These are phyloP conservation scores for Brachyptera putata DNA, from an alignment of 2,888 invertebrate species.

Conservation along the genomic window DNA sequence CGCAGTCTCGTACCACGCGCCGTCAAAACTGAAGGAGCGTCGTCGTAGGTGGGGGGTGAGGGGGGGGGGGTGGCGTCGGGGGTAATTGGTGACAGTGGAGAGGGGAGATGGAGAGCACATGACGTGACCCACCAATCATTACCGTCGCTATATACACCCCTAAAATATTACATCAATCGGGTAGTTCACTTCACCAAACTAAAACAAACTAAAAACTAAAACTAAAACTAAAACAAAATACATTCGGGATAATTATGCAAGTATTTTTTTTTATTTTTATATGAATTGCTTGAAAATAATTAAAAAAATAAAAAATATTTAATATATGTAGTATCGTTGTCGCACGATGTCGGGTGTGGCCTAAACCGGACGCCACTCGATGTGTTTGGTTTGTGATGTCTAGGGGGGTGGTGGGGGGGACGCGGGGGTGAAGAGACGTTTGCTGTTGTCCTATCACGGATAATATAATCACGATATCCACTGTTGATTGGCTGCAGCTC, in stretches of 20 bases:
- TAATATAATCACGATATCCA: conserved; percentile 29
- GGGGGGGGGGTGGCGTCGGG: background rate
- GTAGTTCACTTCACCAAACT: too few species aligned
- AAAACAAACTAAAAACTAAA: too few species aligned
- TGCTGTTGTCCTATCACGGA: conserved; percentile 29
- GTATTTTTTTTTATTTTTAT: too few species aligned
- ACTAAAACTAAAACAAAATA: too few species aligned
- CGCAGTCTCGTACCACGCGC: background rate
- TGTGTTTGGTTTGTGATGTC: conserved; percentile 25
- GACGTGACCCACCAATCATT: conserved; percentile 9
- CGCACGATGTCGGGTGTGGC: conserved; percentile 18
- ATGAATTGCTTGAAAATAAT: too few species aligned
- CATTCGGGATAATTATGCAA: too few species aligned
- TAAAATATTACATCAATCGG: too few species aligned
- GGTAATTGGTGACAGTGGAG: conserved; percentile 5
- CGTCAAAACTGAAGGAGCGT: conserved; percentile 17
- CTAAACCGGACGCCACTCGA: conserved; percentile 13
- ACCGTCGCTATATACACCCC: too few species aligned
- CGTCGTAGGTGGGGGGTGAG: background rate
- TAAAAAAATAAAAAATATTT: background rate
- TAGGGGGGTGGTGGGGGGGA: background rate
- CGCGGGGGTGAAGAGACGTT: background rate
- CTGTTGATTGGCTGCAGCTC: conserved; percentile 34
- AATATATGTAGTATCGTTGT: background rate
- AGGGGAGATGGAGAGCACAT: background rate